These are phyloP conservation scores for Alosa alosa DNA, from an alignment of 2,113 vertebrate species.

Conservation along the genomic window DNA sequence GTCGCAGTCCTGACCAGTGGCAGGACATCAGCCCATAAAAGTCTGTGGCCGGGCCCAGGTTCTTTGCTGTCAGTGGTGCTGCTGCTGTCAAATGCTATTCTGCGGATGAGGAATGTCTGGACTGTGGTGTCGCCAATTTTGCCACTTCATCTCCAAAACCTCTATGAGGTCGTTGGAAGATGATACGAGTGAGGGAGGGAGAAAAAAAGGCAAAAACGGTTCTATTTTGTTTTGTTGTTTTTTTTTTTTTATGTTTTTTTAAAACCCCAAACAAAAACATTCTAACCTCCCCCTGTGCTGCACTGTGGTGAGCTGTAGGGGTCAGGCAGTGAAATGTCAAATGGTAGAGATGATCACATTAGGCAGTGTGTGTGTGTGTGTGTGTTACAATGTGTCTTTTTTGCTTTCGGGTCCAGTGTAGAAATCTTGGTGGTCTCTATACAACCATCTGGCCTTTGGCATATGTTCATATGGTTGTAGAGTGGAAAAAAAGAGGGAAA, in stretches of 20 bases:
- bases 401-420: not conserved
- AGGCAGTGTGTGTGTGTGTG: not conserved
- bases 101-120: not conserved
- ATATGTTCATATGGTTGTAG: conserved; percentile 52
- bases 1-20: not conserved
- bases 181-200: not conserved
- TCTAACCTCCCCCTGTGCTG: not conserved
- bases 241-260: not conserved
- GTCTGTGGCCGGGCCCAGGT: not conserved
- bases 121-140: not conserved
- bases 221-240: not conserved
- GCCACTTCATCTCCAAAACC: not conserved
- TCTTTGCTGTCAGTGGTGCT: not conserved
- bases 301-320: not conserved
- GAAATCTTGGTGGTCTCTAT: conserved; percentile 59
- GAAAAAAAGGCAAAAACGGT: not conserved
- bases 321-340: conserved; percentile 6
- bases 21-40: not conserved
- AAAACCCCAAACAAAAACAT: conserved; percentile 4
- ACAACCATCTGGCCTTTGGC: conserved; percentile 59
- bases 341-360: not conserved
- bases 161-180: not conserved
- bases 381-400: not conserved
- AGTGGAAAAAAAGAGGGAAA: conserved; percentile 36
- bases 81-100: conserved; percentile 3